Base-by-base conservation (phyloP, 2,113 vertebrate genomes). In the Tauraco erythrolophus region DNA sequence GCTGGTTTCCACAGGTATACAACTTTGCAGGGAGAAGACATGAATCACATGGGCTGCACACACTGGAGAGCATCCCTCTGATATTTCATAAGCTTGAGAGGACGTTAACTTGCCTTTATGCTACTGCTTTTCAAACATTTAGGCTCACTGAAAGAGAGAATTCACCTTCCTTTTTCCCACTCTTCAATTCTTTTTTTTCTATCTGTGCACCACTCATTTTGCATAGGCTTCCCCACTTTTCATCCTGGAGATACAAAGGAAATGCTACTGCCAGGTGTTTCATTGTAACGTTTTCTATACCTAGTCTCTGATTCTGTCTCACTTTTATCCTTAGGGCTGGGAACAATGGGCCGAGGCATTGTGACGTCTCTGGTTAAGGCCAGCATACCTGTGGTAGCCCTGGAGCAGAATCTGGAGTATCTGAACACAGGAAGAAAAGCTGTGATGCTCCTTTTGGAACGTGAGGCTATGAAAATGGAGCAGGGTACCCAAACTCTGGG, bases 331-430 rank as follows among this genome's bases (percentile, higher is more conserved):
- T 21, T 81, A 99, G 99, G 99, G 75, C 98, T 99, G 82, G 99
- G 99, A 90, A 99, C 99, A 53, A 99, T 99, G 99, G 99, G 99
- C 31, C 98, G 94, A 95, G 99, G 99, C 68, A 99, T 99, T 39
- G 96, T 97, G 15, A 97, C 98, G 77, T 98, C 97, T 80, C 98
- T 99, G 89, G 98, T 98, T 56, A 99, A 98, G 86, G 98, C 98
- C 5, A 98, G 98, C 60, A 97, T 99, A 46, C 98, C 98, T 4
- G 99, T 99, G 76, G 97, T 99, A 74, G 99, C 99, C 7, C 95
- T 99, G 31, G 99, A 99, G 95, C 98, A 98, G 80, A 97, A 99
- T 33, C 91, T 97, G 92, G 98, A 98, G 72, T 98, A 98, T 84
- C 85, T 99, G 64, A 98, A 97, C 46, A 79, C 4, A 11, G 99